These are phyloP conservation scores for Coracias cyanogaster DNA, from an alignment of 2,797 vertebrate species.

Conservation along the genomic window DNA sequence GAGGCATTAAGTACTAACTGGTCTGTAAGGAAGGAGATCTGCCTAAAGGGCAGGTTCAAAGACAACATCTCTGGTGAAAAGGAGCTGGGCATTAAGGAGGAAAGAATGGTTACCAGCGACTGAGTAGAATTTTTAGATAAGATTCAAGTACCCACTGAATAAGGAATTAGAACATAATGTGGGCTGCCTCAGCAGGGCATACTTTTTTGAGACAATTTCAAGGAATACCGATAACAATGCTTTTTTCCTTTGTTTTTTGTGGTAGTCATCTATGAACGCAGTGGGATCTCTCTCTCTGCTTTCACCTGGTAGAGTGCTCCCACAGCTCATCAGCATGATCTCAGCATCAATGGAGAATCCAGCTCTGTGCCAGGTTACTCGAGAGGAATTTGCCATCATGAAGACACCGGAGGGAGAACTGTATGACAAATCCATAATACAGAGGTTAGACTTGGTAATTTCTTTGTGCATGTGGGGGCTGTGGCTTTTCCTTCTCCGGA, in stretches of 20 bases:
- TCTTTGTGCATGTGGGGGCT: not conserved
- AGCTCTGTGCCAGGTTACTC: constrained; percentile 87
- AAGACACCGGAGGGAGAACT: constrained; percentile 90
- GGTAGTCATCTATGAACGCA: constrained; percentile 90
- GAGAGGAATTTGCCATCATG: constrained; percentile 94
- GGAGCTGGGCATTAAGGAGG: not conserved
- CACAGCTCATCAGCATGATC: constrained; percentile 86
- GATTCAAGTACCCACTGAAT: not conserved
- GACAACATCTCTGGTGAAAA: not conserved
- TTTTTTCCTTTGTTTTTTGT: constrained; percentile 23
- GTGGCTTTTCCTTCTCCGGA: too few species aligned
- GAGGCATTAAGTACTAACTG: not conserved
- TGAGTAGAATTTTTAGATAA: not conserved
- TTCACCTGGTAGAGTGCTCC: constrained; percentile 88
- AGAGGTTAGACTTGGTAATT: constrained; percentile 81
- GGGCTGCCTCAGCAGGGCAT: not conserved
- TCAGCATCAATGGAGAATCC: constrained; percentile 84
- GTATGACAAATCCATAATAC: constrained; percentile 94
- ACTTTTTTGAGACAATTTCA: not conserved
- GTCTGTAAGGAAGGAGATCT: not conserved
- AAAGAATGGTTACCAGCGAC: not conserved
- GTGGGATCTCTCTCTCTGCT: constrained; percentile 88
- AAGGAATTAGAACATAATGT: not conserved
- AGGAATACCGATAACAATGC: not conserved
- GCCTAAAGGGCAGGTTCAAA: not conserved